phyloP scores from a whole-genome alignment of 2,888 invertebrate genomes.

The Andrena hattorfiana region DNA sequence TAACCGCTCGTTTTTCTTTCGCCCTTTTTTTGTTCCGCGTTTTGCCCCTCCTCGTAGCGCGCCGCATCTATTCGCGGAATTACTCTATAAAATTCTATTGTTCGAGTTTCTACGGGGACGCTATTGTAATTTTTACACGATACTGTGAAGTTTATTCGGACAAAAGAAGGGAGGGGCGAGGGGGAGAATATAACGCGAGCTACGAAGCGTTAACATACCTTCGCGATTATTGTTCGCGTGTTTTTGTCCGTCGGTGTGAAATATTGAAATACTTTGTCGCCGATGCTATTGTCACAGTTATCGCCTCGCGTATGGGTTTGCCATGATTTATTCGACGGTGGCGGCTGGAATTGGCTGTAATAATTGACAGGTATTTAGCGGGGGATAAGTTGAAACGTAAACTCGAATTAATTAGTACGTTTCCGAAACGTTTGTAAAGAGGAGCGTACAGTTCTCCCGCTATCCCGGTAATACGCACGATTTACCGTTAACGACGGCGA shows the following conservation, averaged over 20 bases:
- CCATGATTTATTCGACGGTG: neutral
- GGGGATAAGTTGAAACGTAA: neutral
- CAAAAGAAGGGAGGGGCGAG: neutral
- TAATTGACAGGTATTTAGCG: neutral
- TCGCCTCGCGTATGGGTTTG: neutral
- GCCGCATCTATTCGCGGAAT: constrained; percentile 5
- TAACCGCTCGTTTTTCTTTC: constrained; percentile 7
- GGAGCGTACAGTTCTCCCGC: neutral
- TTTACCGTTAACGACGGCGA: constrained; percentile 35
- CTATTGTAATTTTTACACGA: constrained; percentile 35
- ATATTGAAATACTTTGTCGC: constrained; percentile 27
- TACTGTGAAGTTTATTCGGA: constrained; percentile 19
- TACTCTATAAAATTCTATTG: constrained; percentile 52
- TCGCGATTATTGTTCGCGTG: constrained; percentile 23
- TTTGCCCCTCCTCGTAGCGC: too few relatives aligned
- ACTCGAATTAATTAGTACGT: constrained; percentile 6
- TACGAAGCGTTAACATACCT: constrained; percentile 12
- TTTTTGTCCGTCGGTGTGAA: neutral
- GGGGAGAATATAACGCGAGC: constrained; percentile 18
- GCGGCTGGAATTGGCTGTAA: neutral
- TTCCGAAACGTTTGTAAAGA: constrained; percentile 16
- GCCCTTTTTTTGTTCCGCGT: neutral
- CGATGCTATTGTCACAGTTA: neutral
- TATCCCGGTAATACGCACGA: constrained; percentile 23
- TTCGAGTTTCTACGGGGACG: constrained; percentile 30